Conservation (phyloP, 2,888 invertebrate genomes). For the Noctuana brunneofusca region DNA sequence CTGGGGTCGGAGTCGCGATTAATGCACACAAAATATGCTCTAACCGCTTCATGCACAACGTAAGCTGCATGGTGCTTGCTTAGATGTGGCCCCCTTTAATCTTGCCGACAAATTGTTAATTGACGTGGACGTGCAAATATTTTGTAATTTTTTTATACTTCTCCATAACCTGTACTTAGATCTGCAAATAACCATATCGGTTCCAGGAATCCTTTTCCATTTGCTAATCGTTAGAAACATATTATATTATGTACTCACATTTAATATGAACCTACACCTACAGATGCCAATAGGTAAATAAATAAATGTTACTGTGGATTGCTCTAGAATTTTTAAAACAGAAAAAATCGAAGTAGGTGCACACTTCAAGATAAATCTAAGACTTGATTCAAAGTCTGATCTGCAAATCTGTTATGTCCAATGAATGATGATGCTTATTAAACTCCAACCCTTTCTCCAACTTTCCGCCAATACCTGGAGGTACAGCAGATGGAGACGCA, state of each 20-base stretch:
- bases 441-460: too few species aligned
- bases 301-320: too few species aligned
- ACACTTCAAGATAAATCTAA: too few species aligned
- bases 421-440: too few species aligned
- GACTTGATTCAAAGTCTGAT: too few species aligned
- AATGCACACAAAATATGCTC: slow-evolving; percentile 46
- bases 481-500: not conserved
- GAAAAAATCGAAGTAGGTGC: too few species aligned
- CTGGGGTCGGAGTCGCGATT: slow-evolving; percentile 50
- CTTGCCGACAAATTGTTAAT: slow-evolving; percentile 38
- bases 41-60: slow-evolving; percentile 22
- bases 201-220: slow-evolving; percentile 14
- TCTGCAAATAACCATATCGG: not conserved
- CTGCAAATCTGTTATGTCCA: too few species aligned
- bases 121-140: slow-evolving; percentile 38
- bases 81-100: slow-evolving; percentile 32
- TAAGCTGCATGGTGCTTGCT: slow-evolving; percentile 3
- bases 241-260: too few species aligned
- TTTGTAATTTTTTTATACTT: slow-evolving; percentile 3
- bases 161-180: not conserved
- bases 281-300: too few species aligned
- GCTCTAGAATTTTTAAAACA: too few species aligned
- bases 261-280: too few species aligned
- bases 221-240: not conserved
- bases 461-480: too few species aligned